phyloP scores from a whole-genome alignment of 30 jellyfish, hydroid and myxozoan species.

The Hydractinia symbiolongicarpus region DNA sequence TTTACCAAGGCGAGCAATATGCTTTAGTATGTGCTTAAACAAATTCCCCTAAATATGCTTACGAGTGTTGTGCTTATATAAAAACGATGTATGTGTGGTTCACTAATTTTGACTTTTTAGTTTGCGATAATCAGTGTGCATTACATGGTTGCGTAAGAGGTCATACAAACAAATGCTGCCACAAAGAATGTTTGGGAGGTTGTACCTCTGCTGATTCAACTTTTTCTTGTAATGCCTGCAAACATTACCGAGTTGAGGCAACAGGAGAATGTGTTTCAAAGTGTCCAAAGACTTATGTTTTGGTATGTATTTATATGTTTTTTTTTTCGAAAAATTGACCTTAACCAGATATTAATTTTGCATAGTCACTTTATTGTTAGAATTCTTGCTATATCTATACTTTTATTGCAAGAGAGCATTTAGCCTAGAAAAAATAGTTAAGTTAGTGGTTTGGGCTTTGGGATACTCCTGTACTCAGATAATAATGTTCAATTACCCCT shows the following conservation, averaged over 20 bases:
- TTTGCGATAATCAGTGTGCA: conserved; percentile 54
- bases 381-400: too few species aligned
- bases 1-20: too few species aligned
- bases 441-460: too few species aligned
- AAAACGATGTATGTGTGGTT: neutral
- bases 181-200: conserved; percentile 73
- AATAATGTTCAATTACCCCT: too few species aligned
- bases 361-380: neutral
- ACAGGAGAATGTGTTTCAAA: conserved; percentile 53
- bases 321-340: neutral
- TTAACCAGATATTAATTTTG: neutral
- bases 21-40: too few species aligned
- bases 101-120: conserved; percentile 14
- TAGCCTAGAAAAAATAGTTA: too few species aligned
- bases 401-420: too few species aligned
- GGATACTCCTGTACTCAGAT: too few species aligned
- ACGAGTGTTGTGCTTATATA: too few species aligned
- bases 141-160: conserved; percentile 63
- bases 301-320: conserved; percentile 36
- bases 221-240: conserved; percentile 65
- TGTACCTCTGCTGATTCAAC: conserved; percentile 50
- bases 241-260: conserved; percentile 46
- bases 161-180: conserved; percentile 53
- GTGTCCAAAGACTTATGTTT: conserved; percentile 48
- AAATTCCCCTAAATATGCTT: too few species aligned